Percentiles rank a stretch among this genome's conserved stretches.
phyloP scores from a whole-genome alignment of 1,140 invertebrate species.

The Habropoda laboriosa region DNA sequence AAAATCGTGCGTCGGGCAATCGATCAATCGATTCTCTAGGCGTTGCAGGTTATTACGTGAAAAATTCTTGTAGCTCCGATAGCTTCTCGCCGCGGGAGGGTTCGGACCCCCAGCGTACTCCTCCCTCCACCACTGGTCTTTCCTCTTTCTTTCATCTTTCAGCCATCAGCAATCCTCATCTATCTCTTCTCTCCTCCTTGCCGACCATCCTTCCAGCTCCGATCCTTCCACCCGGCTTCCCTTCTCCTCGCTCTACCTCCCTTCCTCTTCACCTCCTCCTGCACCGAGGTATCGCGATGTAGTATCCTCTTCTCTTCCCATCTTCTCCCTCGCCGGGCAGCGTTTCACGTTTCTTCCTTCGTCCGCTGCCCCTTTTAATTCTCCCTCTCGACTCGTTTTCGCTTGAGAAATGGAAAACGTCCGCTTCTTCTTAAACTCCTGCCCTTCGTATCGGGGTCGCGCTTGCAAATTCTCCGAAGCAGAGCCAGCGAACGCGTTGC shows the following conservation, averaged over 20 bases:
- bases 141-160: conserved; percentile 51
- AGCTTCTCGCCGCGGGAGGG: conserved; percentile 73
- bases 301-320: conserved; percentile 3
- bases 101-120: conserved; percentile 71
- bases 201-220: conserved; percentile 41
- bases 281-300: conserved; percentile 11
- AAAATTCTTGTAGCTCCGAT: conserved; percentile 76
- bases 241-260: conserved; percentile 41
- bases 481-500: not conserved
- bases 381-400: too few species aligned
- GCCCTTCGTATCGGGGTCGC: not conserved
- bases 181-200: conserved; percentile 53
- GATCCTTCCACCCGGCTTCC: conserved; percentile 40
- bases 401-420: too few species aligned
- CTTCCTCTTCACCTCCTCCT: conserved; percentile 29
- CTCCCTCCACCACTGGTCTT: conserved; percentile 22
- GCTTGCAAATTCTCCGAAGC: conserved; percentile 27
- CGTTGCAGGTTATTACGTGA: conserved; percentile 78
- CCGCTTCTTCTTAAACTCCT: too few species aligned
- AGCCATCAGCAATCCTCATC: conserved; percentile 66
- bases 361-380: too few species aligned
- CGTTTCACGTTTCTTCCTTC: not conserved
- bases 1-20: conserved; percentile 76
- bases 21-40: conserved; percentile 76
- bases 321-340: not conserved